phyloP scores from a whole-genome alignment of 2,797 vertebrate species.

The Muscicapa striata region DNA sequence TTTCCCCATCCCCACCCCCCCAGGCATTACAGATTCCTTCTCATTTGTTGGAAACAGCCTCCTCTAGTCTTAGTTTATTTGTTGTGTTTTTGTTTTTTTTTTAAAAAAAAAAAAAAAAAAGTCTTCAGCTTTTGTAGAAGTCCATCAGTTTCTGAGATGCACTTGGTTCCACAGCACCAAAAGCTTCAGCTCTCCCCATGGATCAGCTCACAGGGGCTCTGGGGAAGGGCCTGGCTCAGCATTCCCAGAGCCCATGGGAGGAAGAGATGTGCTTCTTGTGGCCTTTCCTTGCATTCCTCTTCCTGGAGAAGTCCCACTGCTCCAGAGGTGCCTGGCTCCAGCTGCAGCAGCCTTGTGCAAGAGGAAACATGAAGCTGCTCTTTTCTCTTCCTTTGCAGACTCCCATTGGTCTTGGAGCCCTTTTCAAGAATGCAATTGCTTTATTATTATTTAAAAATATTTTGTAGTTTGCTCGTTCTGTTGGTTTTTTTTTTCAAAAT shows the following conservation, averaged over 20 bases:
- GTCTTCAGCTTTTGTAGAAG: constrained; percentile 62
- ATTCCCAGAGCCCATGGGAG: neutral
- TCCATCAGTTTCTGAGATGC: constrained; percentile 42
- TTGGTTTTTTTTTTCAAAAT: constrained; percentile 31
- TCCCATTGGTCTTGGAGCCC: constrained; percentile 68
- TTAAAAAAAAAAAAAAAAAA: neutral
- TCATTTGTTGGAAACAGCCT: constrained; percentile 40
- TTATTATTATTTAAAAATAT: constrained; percentile 74
- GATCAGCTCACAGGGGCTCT: neutral
- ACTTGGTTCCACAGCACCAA: constrained; percentile 57
- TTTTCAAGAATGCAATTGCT: constrained; percentile 67
- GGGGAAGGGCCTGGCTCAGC: neutral
- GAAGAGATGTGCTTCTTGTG: constrained; percentile 1
- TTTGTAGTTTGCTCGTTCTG: neutral
- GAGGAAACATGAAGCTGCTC: constrained; percentile 58
- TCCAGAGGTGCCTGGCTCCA: constrained; percentile 33
- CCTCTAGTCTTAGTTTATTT: constrained; percentile 38
- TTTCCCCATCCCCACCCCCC: constrained; percentile 17
- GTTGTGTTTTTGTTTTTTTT: neutral
- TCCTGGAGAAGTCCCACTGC: constrained; percentile 48
- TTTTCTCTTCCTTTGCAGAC: constrained; percentile 48
- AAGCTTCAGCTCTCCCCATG: neutral
- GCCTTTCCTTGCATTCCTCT: constrained; percentile 47
- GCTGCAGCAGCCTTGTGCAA: constrained; percentile 67
- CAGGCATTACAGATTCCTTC: constrained; percentile 47